Percentiles rank a stretch among this genome's conserved stretches.
These are phyloP conservation scores for Crax fasciolata DNA, from an alignment of 2,797 vertebrate genomes.

Conservation along the genomic window DNA sequence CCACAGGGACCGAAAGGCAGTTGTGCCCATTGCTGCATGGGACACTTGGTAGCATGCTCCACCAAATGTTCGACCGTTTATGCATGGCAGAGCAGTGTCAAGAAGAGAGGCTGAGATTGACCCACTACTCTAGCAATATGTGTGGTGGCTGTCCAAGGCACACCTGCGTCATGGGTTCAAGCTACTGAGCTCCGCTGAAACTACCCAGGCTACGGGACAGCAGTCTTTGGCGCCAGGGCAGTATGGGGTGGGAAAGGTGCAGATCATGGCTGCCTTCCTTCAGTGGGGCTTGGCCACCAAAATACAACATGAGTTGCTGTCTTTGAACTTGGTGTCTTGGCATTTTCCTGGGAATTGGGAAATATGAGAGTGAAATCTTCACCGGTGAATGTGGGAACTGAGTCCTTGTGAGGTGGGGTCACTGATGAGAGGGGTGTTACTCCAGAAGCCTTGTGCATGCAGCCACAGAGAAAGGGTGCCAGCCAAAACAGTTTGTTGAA, in stretches of 20 bases:
- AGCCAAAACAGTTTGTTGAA: not conserved
- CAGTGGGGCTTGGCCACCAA: not conserved
- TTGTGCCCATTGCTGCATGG: not conserved
- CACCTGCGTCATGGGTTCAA: accelerated
- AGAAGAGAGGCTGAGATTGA: not conserved
- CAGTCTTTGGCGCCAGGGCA: no score
- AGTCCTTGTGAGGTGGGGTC: not conserved
- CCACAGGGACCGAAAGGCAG: not conserved
- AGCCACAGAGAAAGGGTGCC: not conserved
- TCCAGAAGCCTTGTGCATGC: not conserved
- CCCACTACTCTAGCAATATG: not conserved
- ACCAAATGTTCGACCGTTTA: not conserved
- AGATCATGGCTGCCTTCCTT: no score
- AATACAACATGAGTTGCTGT: not conserved
- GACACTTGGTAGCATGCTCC: not conserved
- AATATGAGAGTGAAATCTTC: not conserved
- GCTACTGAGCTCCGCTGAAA: not conserved
- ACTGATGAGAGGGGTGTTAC: not conserved
- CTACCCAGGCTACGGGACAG: not conserved
- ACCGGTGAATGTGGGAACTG: not conserved
- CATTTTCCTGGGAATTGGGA: not conserved
- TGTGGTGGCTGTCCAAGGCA: accelerated
- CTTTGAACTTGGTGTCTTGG: not conserved
- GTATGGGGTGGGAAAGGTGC: not conserved
- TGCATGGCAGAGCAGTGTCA: accelerated